Percentiles rank a stretch among this genome's conserved stretches.
phyloP scores from a whole-genome alignment of 2,113 vertebrate genomes.

The Lutjanus erythropterus region DNA sequence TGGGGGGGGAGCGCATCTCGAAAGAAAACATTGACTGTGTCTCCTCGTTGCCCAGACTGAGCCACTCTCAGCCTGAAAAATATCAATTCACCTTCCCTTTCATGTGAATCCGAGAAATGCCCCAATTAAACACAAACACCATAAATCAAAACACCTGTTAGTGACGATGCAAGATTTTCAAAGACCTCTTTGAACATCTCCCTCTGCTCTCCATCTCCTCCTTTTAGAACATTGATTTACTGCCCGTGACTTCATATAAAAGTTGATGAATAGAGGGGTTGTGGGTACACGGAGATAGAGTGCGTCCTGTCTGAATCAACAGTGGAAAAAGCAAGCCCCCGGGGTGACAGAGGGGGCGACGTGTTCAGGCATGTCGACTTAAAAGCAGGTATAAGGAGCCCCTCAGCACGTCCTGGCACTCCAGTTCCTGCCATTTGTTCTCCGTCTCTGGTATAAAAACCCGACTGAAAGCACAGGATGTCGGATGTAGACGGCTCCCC shows the following conservation, averaged over 20 bases:
- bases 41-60: constrained; percentile 20
- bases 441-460: constrained; percentile 66
- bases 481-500: constrained; percentile 67
- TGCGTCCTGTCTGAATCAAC: constrained; percentile 66
- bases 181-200: constrained; percentile 69
- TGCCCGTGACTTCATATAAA: constrained; percentile 74
- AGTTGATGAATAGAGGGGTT: constrained; percentile 69
- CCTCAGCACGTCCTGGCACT: constrained; percentile 74
- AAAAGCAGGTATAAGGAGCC: constrained; percentile 77
- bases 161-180: constrained; percentile 64
- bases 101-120: constrained; percentile 50
- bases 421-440: constrained; percentile 81
- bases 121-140: constrained; percentile 54
- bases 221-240: constrained; percentile 78
- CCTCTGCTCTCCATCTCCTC: constrained; percentile 36
- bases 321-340: constrained; percentile 55
- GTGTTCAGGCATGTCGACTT: constrained; percentile 73
- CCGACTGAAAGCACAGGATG: constrained; percentile 76
- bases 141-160: constrained; percentile 74
- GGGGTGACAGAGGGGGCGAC: constrained; percentile 55
- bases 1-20: not conserved
- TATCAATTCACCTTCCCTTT: constrained; percentile 48
- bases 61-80: constrained; percentile 39
- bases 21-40: constrained; percentile 9
- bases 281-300: constrained; percentile 45